Percentiles rank a stretch among this genome's conserved stretches.
These are phyloP conservation scores for Aratinga solstitialis DNA, from an alignment of 2,797 vertebrate species.

Conservation along the genomic window DNA sequence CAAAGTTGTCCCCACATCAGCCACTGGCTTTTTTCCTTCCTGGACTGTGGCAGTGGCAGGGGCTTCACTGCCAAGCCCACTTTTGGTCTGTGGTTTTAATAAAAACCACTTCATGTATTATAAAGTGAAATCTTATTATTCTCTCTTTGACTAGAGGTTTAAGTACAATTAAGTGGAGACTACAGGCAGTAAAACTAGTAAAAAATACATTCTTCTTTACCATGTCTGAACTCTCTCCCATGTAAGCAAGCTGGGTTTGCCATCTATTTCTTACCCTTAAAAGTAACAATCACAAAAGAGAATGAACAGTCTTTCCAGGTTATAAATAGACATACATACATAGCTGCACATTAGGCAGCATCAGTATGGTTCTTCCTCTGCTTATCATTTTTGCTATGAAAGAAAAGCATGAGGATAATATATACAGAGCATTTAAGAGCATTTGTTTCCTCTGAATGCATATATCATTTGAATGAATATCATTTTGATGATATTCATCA, in stretches of 20 bases:
- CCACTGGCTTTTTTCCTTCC: neutral
- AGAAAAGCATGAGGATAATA: neutral
- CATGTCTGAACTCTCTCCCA: neutral
- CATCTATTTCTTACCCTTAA: neutral
- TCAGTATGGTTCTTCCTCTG: neutral
- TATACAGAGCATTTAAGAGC: conserved; percentile 22
- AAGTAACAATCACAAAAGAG: neutral
- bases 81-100: neutral
- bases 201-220: neutral
- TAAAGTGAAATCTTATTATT: neutral
- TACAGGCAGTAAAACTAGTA: neutral
- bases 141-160: neutral
- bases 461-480: neutral
- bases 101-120: neutral
- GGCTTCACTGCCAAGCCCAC: neutral
- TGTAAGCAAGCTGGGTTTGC: neutral
- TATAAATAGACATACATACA: neutral
- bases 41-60: neutral
- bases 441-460: conserved; percentile 5
- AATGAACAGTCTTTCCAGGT: neutral
- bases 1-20: neutral
- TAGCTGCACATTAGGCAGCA: neutral
- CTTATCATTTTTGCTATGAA: neutral
- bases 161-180: neutral
- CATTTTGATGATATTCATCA: conserved; percentile 43